phyloP scores from a whole-genome alignment of 2,888 invertebrate species.

The Eupithecia tripunctaria region DNA sequence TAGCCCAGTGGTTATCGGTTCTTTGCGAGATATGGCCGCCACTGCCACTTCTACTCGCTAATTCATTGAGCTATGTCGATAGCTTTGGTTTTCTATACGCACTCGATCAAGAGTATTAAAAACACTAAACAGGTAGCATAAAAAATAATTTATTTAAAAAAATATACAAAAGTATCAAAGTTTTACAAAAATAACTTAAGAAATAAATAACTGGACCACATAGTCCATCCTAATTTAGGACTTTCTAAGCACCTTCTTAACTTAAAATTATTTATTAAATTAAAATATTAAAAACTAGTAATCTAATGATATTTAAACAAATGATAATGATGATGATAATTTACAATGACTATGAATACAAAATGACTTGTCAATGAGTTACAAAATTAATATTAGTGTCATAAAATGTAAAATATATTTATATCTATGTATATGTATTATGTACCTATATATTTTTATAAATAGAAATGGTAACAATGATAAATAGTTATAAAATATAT shows the following conservation, averaged over 20 bases:
- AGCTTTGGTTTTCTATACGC: too few species aligned
- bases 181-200: constrained; percentile 17
- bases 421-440: too few species aligned
- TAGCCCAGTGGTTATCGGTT: too few species aligned
- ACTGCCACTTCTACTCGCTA: too few species aligned
- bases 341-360: constrained; percentile 20
- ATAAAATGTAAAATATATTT: neutral
- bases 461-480: constrained; percentile 27
- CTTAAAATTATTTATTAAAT: neutral
- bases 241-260: constrained; percentile 41
- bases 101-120: too few species aligned
- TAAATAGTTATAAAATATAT: constrained; percentile 11
- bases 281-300: neutral
- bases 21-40: too few species aligned
- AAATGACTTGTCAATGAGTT: constrained; percentile 24
- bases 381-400: too few species aligned
- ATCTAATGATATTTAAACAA: neutral
- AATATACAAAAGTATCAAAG: constrained; percentile 1
- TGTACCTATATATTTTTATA: neutral
- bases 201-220: constrained; percentile 58
- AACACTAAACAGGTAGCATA: too few species aligned
- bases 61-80: neutral
- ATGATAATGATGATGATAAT: constrained; percentile 11
- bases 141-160: neutral
- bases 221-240: constrained; percentile 76